These are phyloP conservation scores for Hydrotaea cyrtoneurina DNA, from an alignment of 2,888 invertebrate genomes.

Conservation along the genomic window DNA sequence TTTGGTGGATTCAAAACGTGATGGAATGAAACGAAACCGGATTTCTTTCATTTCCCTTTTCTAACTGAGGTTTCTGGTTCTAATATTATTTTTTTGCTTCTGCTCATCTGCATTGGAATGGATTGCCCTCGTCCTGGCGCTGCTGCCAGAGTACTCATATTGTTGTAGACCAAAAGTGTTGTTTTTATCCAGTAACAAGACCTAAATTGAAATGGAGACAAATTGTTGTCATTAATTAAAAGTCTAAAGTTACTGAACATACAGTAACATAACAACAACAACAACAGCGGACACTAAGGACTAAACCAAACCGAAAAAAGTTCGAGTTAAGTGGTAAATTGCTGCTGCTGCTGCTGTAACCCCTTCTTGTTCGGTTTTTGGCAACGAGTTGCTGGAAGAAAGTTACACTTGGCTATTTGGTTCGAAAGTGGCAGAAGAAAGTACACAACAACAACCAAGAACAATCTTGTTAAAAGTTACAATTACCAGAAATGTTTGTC, in stretches of 20 bases:
- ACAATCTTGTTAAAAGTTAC: slow-evolving; percentile 50
- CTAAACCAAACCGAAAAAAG: slow-evolving; percentile 12
- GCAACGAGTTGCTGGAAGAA: slow-evolving; percentile 4
- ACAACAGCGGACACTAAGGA: too few species aligned
- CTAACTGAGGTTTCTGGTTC: slow-evolving; percentile 50
- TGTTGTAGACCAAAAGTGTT: too few species aligned
- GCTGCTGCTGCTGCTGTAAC: slow-evolving; percentile 21
- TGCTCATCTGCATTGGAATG: slow-evolving; percentile 14
- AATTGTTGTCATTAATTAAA: slow-evolving; percentile 79
- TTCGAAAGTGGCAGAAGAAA: background rate
- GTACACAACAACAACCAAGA: slow-evolving; percentile 12
- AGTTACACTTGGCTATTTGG: slow-evolving; percentile 44
- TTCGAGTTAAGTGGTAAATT: slow-evolving; percentile 53
- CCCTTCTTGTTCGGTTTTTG: slow-evolving; percentile 38
- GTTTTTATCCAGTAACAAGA: slow-evolving; percentile 61
- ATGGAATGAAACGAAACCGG: slow-evolving; percentile 66
- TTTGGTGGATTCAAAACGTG: slow-evolving; percentile 68
- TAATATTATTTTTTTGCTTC: slow-evolving; percentile 39
- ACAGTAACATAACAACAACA: background rate
- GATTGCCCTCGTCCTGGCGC: slow-evolving; percentile 45
- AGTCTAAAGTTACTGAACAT: slow-evolving; percentile 68
- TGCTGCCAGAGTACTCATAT: slow-evolving; percentile 10
- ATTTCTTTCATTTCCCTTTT: slow-evolving; percentile 54
- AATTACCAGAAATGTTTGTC: slow-evolving; percentile 42
- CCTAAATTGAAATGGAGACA: slow-evolving; percentile 73